A percentile compares a stretch with the other conserved stretches of the same genome.
Evolutionary conservation across 1,140 invertebrate species (phyloP).

Genomic region (Drosophila mayri): DNA sequence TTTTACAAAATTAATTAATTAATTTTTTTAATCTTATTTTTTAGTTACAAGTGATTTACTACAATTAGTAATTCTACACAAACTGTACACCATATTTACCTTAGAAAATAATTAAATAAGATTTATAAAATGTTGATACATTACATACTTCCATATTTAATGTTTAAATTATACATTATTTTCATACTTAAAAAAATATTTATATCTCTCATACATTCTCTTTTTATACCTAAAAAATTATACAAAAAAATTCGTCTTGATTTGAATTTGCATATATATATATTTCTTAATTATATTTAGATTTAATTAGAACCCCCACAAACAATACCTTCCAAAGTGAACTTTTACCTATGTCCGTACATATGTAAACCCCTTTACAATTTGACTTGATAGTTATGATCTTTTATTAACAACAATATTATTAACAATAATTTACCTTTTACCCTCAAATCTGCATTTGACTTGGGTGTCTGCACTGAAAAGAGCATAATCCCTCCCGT

Average conservation of each 20-base stretch:
- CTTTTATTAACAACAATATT: conserved; percentile 41
- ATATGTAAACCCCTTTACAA: conserved; percentile 28
- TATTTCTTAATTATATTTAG: neutral
- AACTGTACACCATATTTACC: too few species aligned
- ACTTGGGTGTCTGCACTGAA: conserved; percentile 32
- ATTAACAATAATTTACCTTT: conserved; percentile 46
- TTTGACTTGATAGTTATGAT: conserved; percentile 46
- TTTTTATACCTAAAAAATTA: too few species aligned
- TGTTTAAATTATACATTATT: too few species aligned
- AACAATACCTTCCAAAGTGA: neutral
- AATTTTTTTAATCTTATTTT: too few species aligned
- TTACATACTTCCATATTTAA: too few species aligned
- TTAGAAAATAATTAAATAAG: too few species aligned
- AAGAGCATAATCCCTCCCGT: conserved; percentile 39
- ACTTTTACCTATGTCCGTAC: neutral
- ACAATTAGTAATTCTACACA: too few species aligned
- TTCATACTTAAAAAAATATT: too few species aligned
- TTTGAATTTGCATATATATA: neutral
- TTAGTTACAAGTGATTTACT: too few species aligned
- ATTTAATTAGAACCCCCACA: neutral
- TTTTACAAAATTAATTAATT: too few species aligned
- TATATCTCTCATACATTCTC: too few species aligned
- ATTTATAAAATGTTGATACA: too few species aligned
- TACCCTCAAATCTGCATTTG: conserved; percentile 38
- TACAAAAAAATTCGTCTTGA: neutral